Conservation (phyloP, 1,140 invertebrate genomes). For the Nasonia giraulti region DNA sequence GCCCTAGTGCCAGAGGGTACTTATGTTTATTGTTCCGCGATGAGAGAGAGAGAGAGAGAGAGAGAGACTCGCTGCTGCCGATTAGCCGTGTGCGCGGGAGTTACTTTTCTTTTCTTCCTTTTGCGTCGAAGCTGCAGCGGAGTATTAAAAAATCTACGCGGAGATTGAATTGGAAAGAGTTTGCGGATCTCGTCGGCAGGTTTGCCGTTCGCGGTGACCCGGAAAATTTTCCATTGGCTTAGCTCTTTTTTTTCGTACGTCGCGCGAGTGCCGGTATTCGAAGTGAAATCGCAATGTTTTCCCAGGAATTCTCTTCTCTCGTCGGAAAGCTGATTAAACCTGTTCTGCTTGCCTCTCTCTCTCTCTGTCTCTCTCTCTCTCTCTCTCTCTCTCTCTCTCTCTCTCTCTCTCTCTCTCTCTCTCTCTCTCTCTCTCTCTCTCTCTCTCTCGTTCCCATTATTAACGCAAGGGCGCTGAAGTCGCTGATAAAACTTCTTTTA, state of each 20-base stretch:
- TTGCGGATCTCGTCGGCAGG: background rate
- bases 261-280: background rate
- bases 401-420: background rate
- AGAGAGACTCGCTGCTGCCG: background rate
- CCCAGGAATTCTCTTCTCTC: background rate
- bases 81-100: background rate
- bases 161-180: background rate
- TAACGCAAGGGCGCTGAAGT: background rate
- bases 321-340: background rate
- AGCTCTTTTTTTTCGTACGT: background rate
- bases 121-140: background rate
- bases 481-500: background rate
- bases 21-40: constrained; percentile 4
- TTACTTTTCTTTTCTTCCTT: background rate
- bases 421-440: background rate
- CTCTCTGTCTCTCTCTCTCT: background rate
- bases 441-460: background rate
- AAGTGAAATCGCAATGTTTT: background rate
- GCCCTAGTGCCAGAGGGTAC: background rate
- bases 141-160: background rate
- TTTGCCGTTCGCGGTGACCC: background rate
- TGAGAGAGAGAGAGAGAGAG: background rate
- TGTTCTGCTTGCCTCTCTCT: background rate
- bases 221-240: background rate
- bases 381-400: background rate